These are phyloP conservation scores for Erythrolamprus reginae DNA, from an alignment of 2,113 vertebrate genomes.

Conservation along the genomic window DNA sequence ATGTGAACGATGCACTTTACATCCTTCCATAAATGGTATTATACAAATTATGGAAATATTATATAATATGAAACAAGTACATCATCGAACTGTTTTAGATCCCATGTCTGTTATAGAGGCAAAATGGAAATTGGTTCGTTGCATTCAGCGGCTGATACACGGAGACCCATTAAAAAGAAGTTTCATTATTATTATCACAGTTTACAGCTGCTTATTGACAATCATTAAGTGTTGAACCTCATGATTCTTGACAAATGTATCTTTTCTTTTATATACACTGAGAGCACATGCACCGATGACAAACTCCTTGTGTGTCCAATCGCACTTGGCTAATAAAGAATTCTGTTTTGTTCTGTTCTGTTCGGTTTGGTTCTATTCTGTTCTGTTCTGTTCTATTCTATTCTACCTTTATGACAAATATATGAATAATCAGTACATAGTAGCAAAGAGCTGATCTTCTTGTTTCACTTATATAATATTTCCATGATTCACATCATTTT, in stretches of 20 bases:
- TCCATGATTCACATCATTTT: background rate
- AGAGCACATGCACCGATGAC: too few species aligned
- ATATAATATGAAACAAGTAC: background rate
- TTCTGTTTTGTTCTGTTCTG: too few species aligned
- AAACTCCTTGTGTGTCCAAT: too few species aligned
- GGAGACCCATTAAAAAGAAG: background rate
- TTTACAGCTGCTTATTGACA: too few species aligned
- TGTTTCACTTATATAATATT: background rate
- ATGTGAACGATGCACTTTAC: background rate
- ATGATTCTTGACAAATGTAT: too few species aligned
- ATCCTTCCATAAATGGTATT: background rate
- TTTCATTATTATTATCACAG: background rate
- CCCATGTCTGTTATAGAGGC: background rate
- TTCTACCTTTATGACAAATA: background rate
- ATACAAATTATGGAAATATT: background rate
- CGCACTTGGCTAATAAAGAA: too few species aligned
- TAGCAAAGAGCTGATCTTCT: background rate
- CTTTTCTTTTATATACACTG: too few species aligned
- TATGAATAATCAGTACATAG: background rate
- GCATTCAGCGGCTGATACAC: background rate
- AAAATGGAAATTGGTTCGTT: background rate
- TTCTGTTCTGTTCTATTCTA: too few species aligned
- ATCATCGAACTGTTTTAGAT: background rate
- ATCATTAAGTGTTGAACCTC: too few species aligned
- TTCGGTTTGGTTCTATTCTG: too few species aligned